Base-by-base conservation (phyloP, 2,888 invertebrate species). In the Hylaea fasciaria region DNA sequence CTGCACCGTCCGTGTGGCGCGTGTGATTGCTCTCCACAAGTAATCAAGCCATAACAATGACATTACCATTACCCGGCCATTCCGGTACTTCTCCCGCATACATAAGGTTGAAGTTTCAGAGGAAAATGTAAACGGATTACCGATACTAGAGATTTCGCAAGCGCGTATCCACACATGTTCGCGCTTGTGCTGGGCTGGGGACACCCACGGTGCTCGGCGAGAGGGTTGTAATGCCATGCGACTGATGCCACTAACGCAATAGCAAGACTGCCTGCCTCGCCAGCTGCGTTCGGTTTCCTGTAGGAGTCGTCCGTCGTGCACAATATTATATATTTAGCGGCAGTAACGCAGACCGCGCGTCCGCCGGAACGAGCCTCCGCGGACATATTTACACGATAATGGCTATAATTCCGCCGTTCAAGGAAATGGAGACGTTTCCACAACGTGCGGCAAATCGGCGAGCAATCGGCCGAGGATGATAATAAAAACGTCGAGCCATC, bases 351-450 rank as follows among this genome's bases (percentile, higher is more conserved):
- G 56, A 68, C 64, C 60, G 59, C 57, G 55, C 58, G 61, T 55
- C 60, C 40, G 49, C 60, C 35, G 55, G 55, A 61, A 51, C 37
- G 47, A 52, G 51, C 48, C 50, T 41, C 32, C 17, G 50, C 39
- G 50, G 46, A 54, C 55, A 57, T 69, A 66, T 73, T 70, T 65
- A 68, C 64, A 68, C 61, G 49, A 47, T 60, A 62, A 65, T 62
- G 64, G 50, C 65, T 68, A 65, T 71, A 66, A 72, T 71, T 65
- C 55, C 28, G 55, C 45, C 28, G 40, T 40, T 39, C 50, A 50
- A 59, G 67, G 69, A 72, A 67, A 70, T 69, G 66, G 65, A 70
- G 68, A 70, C 64, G 67, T 69, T 63, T n/a, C n/a, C n/a, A n/a
- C n/a, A n/a, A n/a, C n/a, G n/a, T n/a, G n/a, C 70, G 57, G 57